Evolutionary conservation across 2,797 vertebrate genomes (phyloP), one percentile per base, ranked within the genome.

Genomic region (Lepus oiostolus): DNA sequence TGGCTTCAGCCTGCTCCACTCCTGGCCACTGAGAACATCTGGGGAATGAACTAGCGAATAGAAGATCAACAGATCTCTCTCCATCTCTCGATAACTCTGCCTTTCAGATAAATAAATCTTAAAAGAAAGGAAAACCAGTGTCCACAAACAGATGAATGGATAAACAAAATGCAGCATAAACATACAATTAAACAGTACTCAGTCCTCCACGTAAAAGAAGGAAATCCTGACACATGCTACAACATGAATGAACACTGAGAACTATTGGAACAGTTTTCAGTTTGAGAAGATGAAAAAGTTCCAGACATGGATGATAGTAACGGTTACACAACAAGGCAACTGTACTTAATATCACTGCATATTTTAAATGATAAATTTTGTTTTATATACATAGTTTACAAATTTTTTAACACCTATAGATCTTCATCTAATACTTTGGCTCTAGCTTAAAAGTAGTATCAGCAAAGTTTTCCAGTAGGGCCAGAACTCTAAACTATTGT

Each of bases 391-490:
- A 47, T 47, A 47, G 42, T 67, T 67, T 67, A 67, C 13, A 12
- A 67, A 13, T 14, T n/a, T 67, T 24, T 67, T 67, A 67, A 67
- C 10, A 67, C 28, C 26, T 47, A 76, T 13, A 26, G 7, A 32
- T 82, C 17, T 76, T 72, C 26, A 72, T 65, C 70, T 82, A 77
- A 77, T 68, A 13, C 30, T 7, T 58, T 68, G 81, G 68, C 58
- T 70, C 38, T 81, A 87, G 74, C 16, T n/a, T 54, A 79, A 42
- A 26, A 26, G 71, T 10, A 67, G 30, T 62, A 2, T 68, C 21
- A 74, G n/a, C n/a, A 88, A 85, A 91, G 67, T 32, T 85, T 94
- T 81, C 68, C 28, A 81, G 70, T 3, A 88, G 21, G 28, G 30
- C n/a, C 1, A 91, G 28, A 47, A 47, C 7, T 47, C 9, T 47